These are phyloP conservation scores for Steinernema feltiae DNA, from an alignment of 1,140 invertebrate species.

Conservation along the genomic window DNA sequence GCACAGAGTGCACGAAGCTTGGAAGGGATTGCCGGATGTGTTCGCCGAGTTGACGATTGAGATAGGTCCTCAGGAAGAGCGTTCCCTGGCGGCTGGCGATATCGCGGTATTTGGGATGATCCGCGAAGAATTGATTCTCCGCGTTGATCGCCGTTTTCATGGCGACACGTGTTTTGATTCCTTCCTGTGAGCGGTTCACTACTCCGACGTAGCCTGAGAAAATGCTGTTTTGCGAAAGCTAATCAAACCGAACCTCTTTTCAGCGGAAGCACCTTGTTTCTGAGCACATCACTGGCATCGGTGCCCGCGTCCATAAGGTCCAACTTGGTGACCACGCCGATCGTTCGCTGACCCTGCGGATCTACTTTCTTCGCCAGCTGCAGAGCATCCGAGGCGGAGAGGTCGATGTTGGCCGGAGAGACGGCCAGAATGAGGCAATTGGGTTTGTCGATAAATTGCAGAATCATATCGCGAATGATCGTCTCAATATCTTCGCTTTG, in stretches of 20 bases:
- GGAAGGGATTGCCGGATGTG: background rate
- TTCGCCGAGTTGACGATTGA: background rate
- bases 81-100: constrained; percentile 57
- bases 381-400: constrained; percentile 88
- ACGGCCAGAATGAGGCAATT: constrained; percentile 68
- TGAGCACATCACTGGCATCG: constrained; percentile 92
- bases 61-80: background rate
- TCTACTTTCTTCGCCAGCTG: constrained; percentile 87
- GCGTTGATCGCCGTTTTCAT: background rate
- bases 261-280: constrained; percentile 89
- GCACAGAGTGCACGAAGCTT: background rate
- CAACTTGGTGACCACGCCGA: constrained; percentile 92
- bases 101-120: constrained; percentile 63
- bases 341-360: constrained; percentile 79
- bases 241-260: constrained; percentile 67
- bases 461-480: constrained; percentile 61
- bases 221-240: background rate
- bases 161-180: constrained; percentile 74
- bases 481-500: constrained; percentile 1
- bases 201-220: constrained; percentile 79
- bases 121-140: background rate
- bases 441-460: constrained; percentile 62
- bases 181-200: constrained; percentile 90
- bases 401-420: constrained; percentile 87
- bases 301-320: constrained; percentile 95